Evolutionary conservation across 2,888 invertebrate genomes (phyloP).

Genomic region (Callyntrura sp.): DNA sequence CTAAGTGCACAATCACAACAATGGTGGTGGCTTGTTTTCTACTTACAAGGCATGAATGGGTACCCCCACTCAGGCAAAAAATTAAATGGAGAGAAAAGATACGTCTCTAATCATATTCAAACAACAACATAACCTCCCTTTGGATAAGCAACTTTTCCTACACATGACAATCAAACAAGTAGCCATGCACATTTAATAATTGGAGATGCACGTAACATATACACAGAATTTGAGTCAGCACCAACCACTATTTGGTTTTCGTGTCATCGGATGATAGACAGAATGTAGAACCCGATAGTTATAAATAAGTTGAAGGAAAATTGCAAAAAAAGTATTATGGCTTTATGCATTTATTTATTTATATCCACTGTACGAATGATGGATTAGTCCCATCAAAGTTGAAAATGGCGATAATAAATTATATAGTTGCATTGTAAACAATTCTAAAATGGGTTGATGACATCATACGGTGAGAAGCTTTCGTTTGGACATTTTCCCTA

Average conservation of each 20-base stretch:
- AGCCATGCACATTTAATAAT: neutral
- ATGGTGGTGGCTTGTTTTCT: neutral
- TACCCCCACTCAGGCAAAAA: too few species aligned
- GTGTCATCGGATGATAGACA: too few species aligned
- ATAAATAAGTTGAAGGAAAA: too few species aligned
- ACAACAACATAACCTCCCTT: neutral
- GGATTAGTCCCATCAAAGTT: conserved; percentile 21
- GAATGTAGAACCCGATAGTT: too few species aligned
- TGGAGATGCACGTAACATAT: too few species aligned
- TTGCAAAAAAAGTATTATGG: neutral
- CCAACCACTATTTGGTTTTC: too few species aligned
- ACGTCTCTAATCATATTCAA: too few species aligned
- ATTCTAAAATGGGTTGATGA: conserved; percentile 64
- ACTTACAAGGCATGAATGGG: neutral
- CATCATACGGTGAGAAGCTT: conserved; percentile 59
- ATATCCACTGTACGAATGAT: conserved; percentile 16
- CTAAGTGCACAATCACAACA: neutral
- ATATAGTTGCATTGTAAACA: conserved; percentile 19
- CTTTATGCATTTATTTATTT: neutral
- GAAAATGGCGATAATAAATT: conserved; percentile 40
- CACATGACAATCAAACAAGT: neutral
- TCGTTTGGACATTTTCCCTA: conserved; percentile 24
- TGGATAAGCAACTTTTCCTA: neutral
- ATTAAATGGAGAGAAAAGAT: too few species aligned
- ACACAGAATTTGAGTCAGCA: too few species aligned